Conservation (phyloP, 2,888 invertebrate genomes). For the Dusona sp. region DNA sequence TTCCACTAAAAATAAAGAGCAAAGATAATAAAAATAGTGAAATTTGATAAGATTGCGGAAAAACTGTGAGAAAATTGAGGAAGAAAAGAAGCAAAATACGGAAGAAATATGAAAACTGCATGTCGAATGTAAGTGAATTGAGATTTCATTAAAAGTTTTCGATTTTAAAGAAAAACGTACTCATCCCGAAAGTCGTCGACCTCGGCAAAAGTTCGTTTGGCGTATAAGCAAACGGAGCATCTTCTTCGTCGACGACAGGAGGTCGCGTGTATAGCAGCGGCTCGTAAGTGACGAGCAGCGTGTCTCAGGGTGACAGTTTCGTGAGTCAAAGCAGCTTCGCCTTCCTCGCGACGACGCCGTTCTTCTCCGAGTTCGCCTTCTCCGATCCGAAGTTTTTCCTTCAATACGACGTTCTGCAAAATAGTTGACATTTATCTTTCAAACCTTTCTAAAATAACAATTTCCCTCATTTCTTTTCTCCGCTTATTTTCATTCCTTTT, state of each 20-base stretch:
- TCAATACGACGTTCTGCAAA: slow-evolving; percentile 86
- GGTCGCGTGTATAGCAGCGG: slow-evolving; percentile 82
- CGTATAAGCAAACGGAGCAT: slow-evolving; percentile 87
- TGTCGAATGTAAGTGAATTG: too few species aligned
- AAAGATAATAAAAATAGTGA: background rate
- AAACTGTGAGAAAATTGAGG: background rate
- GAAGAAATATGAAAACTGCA: too few species aligned
- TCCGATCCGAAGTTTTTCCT: slow-evolving; percentile 86
- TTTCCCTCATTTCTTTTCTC: background rate
- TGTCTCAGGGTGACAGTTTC: slow-evolving; percentile 85
- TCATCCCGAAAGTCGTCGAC: slow-evolving; percentile 85
- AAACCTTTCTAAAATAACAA: too few species aligned
- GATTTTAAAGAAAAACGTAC: slow-evolving; percentile 79
- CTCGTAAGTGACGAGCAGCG: slow-evolving; percentile 85
- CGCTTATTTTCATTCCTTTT: background rate
- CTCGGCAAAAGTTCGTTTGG: slow-evolving; percentile 87
- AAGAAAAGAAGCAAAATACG: background rate
- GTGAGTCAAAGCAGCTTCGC: slow-evolving; percentile 84
- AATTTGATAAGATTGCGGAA: background rate
- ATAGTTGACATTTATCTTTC: background rate
- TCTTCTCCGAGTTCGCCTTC: slow-evolving; percentile 85
- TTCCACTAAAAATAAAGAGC: slow-evolving; percentile 83
- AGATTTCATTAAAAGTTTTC: background rate
- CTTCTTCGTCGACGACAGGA: slow-evolving; percentile 85
- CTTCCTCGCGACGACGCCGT: slow-evolving; percentile 84